Evolutionary conservation across 2,113 vertebrate genomes (phyloP).

Genomic region (Cyprinodon brontotheroides): DNA sequence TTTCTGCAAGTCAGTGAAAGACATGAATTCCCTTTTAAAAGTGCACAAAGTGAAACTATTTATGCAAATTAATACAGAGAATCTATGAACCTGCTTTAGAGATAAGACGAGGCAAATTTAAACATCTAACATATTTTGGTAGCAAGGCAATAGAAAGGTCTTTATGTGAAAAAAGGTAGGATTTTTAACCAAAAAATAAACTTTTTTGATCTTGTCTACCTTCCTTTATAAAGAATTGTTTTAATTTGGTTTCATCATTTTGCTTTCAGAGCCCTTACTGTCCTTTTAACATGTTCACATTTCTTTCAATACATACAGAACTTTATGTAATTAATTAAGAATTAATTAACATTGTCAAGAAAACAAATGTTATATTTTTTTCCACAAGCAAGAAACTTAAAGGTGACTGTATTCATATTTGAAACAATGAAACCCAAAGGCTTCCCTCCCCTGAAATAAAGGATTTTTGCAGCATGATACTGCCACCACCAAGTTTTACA

Average conservation of each 20-base stretch:
- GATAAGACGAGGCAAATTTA: no score
- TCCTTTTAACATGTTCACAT: neutral
- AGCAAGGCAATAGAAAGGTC: no score
- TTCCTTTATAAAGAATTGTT: no score
- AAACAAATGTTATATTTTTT: neutral
- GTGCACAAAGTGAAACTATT: conserved; percentile 26
- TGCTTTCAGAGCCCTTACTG: neutral
- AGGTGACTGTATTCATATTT: neutral
- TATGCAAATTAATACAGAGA: conserved; percentile 11
- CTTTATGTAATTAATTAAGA: neutral
- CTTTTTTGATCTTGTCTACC: neutral
- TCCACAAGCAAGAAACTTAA: neutral
- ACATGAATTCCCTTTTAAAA: neutral
- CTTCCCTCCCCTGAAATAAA: neutral
- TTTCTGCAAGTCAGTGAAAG: conserved; percentile 9
- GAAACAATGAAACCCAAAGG: neutral
- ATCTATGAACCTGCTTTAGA: conserved; percentile 1
- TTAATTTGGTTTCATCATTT: neutral
- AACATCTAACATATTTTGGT: no score
- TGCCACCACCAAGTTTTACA: neutral
- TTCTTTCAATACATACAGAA: neutral
- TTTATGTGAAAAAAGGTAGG: no score
- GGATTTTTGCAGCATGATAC: neutral
- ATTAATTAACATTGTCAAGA: neutral
- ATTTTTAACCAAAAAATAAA: neutral